Conservation (phyloP, 2,888 invertebrate genomes). For the Hoplodrina blanda region DNA sequence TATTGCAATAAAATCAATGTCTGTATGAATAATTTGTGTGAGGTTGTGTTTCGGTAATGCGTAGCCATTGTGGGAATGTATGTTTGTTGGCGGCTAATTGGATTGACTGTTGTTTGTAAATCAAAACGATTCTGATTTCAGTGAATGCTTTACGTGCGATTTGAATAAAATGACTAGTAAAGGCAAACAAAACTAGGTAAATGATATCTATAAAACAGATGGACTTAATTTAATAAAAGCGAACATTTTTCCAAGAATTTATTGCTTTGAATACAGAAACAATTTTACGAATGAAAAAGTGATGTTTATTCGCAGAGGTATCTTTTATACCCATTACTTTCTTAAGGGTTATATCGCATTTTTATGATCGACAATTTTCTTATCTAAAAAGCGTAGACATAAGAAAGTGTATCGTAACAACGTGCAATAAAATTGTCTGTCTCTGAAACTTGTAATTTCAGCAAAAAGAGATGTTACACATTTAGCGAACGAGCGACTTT, state of each 20-base stretch:
- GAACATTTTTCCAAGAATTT: slow-evolving; percentile 51
- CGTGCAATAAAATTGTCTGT: slow-evolving; percentile 37
- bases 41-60: slow-evolving; percentile 25
- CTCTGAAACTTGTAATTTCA: slow-evolving; percentile 52
- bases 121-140: slow-evolving; percentile 27
- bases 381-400: slow-evolving; percentile 37
- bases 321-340: slow-evolving; percentile 49
- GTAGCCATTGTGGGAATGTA: slow-evolving; percentile 11
- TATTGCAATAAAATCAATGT: slow-evolving; percentile 29
- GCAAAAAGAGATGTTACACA: slow-evolving; percentile 48
- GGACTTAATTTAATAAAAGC: slow-evolving; percentile 43
- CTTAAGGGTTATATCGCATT: slow-evolving; percentile 51
- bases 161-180: slow-evolving; percentile 21
- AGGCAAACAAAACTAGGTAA: slow-evolving; percentile 30
- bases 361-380: slow-evolving; percentile 56
- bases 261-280: slow-evolving; percentile 57
- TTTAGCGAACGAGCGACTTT: slow-evolving; percentile 50
- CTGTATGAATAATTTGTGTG: slow-evolving; percentile 19
- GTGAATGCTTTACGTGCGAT: slow-evolving; percentile 11
- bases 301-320: slow-evolving; percentile 56
- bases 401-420: slow-evolving; percentile 41
- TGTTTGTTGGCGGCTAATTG: slow-evolving; percentile 38
- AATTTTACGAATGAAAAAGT: slow-evolving; percentile 58
- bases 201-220: slow-evolving; percentile 39
- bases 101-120: slow-evolving; percentile 44